These are phyloP conservation scores for Nemotelus pantherinus DNA, from an alignment of 2,888 invertebrate species.

Conservation along the genomic window DNA sequence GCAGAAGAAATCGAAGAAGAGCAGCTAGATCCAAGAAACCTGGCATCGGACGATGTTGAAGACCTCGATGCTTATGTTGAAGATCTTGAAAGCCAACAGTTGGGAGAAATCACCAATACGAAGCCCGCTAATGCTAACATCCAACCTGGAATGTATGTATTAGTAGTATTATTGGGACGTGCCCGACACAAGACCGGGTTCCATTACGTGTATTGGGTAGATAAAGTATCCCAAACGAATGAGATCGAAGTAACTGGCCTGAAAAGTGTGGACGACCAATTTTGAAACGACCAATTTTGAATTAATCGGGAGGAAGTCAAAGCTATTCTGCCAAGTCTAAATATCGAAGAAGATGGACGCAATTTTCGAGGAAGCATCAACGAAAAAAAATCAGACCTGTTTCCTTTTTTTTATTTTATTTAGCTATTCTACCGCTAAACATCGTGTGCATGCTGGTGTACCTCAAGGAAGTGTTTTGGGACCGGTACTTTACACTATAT, in stretches of 20 bases:
- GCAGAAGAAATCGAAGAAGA: constrained; percentile 3
- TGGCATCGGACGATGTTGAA: background rate
- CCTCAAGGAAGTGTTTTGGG: too few relatives aligned
- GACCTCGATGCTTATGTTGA: constrained; percentile 11
- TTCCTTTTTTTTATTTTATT: constrained; percentile 5
- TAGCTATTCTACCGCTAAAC: too few relatives aligned
- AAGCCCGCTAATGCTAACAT: background rate
- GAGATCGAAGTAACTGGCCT: background rate
- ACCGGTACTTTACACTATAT: too few relatives aligned
- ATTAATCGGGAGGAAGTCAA: background rate
- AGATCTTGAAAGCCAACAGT: constrained; percentile 5
- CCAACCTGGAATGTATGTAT: constrained; percentile 12
- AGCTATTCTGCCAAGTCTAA: constrained; percentile 10
- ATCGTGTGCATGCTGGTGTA: too few relatives aligned
- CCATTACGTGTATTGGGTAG: background rate
- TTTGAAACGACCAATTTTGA: constrained; percentile 15
- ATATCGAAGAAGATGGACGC: constrained; percentile 13
- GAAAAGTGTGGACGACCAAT: constrained; percentile 2
- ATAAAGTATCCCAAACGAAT: background rate
- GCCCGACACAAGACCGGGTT: background rate
- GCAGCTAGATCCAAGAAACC: constrained; percentile 13
- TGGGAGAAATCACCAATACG: background rate
- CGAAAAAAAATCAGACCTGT: background rate
- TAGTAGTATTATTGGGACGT: background rate
- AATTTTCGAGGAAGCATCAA: background rate